A percentile compares a stretch with the other conserved stretches of the same genome.
phyloP scores from a whole-genome alignment of 2,888 invertebrate genomes.

The Lasioglossum marginatum region DNA sequence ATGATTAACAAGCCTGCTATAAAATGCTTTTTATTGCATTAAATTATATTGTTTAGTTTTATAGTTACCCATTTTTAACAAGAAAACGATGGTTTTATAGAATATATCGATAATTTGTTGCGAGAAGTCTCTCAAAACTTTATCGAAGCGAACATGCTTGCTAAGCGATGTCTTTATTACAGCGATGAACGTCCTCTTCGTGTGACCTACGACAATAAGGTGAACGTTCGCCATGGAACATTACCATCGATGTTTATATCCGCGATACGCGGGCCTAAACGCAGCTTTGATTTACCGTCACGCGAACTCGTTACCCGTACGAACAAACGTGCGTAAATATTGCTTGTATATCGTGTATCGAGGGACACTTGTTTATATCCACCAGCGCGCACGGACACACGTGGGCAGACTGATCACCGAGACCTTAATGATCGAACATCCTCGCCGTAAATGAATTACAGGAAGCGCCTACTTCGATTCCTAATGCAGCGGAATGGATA shows the following conservation, averaged over 20 bases:
- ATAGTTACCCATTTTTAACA: too few relatives aligned
- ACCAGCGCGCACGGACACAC: constrained; percentile 43
- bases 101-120: not conserved
- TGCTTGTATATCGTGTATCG: constrained; percentile 53
- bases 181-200: constrained; percentile 4
- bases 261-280: constrained; percentile 36
- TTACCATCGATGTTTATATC: constrained; percentile 26
- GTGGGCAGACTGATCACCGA: constrained; percentile 28
- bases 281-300: constrained; percentile 43
- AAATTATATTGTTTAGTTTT: too few relatives aligned
- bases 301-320: constrained; percentile 66
- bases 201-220: constrained; percentile 46
- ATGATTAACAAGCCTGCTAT: too few relatives aligned
- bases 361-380: constrained; percentile 73
- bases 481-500: constrained; percentile 40
- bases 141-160: not conserved
- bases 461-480: constrained; percentile 50
- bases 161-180: constrained; percentile 14
- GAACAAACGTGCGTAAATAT: constrained; percentile 40
- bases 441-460: constrained; percentile 39
- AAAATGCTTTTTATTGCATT: too few relatives aligned
- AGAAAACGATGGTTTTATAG: not conserved
- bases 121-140: not conserved
- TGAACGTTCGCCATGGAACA: constrained; percentile 29
- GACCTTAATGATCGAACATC: constrained; percentile 48